phyloP scores from a whole-genome alignment of 2,113 vertebrate species.

The Corythoichthys haematopterus region DNA sequence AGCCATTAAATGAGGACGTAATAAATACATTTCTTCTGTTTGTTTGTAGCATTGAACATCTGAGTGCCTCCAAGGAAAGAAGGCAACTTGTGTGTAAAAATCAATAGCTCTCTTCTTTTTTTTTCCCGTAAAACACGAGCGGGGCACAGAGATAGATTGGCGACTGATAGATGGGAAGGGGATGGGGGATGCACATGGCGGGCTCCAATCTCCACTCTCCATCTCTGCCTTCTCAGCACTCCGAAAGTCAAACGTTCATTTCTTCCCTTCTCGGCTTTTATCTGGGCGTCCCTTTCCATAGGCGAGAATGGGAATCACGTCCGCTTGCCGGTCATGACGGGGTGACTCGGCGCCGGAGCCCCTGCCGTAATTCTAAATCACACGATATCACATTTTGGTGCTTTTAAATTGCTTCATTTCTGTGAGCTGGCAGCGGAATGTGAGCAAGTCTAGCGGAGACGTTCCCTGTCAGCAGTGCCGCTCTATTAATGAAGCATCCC shows the following conservation, averaged over 20 bases:
- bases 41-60: not conserved
- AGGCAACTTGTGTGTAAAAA: not conserved
- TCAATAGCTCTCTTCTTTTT: constrained; percentile 6
- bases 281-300: constrained; percentile 5
- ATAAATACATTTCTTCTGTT: not conserved
- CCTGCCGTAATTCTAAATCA: constrained; percentile 63
- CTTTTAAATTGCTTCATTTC: constrained; percentile 72
- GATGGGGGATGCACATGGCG: not conserved
- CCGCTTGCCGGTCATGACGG: constrained; percentile 52
- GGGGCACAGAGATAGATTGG: not conserved
- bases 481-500: constrained; percentile 11
- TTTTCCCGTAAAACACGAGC: constrained; percentile 2
- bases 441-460: constrained; percentile 15
- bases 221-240: constrained; percentile 6
- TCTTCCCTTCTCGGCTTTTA: constrained; percentile 13
- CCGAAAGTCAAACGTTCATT: constrained; percentile 12
- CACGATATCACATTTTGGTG: constrained; percentile 70
- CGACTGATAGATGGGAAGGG: constrained; percentile 17
- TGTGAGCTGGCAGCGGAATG: constrained; percentile 39
- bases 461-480: constrained; percentile 38
- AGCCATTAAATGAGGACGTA: not conserved
- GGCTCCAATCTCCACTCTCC: not conserved
- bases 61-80: not conserved
- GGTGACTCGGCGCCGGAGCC: constrained; percentile 45
- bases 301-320: constrained; percentile 49